A percentile compares a stretch with the other conserved stretches of the same genome.
Conservation (phyloP, 2,797 vertebrate genomes). For the Forpus xanthops region DNA sequence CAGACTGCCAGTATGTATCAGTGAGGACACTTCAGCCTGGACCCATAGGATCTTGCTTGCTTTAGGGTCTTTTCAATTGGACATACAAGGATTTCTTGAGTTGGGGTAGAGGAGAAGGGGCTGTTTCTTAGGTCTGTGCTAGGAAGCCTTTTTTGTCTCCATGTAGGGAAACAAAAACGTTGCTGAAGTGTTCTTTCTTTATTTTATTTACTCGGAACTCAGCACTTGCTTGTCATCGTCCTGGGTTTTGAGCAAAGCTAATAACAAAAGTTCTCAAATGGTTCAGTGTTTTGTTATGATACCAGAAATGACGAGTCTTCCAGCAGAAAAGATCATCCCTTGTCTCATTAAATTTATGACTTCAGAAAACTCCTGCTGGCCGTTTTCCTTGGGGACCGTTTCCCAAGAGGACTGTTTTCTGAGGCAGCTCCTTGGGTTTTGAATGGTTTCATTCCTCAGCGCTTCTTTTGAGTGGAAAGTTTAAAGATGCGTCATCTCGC, state of each 20-base stretch:
- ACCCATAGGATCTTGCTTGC: background rate
- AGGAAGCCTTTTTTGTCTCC: background rate
- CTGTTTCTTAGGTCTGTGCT: background rate
- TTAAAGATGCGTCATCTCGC: slow-evolving; percentile 55
- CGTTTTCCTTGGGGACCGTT: background rate
- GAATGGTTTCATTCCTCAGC: slow-evolving; percentile 43
- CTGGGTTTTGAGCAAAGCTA: background rate
- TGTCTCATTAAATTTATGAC: slow-evolving; percentile 31
- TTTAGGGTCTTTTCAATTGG: background rate
- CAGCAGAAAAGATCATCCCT: slow-evolving; percentile 6
- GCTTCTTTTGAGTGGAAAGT: slow-evolving; percentile 55
- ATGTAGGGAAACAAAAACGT: background rate
- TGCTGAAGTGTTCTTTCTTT: background rate
- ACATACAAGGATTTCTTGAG: background rate
- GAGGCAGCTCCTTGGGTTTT: slow-evolving; percentile 23
- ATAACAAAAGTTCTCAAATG: background rate
- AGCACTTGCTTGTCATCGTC: background rate
- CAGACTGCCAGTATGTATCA: background rate
- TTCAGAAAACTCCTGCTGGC: slow-evolving; percentile 12
- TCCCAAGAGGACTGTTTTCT: slow-evolving; percentile 1
- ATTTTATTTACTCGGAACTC: background rate
- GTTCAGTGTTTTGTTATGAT: background rate
- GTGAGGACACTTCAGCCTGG: background rate
- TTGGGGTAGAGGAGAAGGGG: background rate
- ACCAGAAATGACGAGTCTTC: background rate